A percentile compares a stretch with the other conserved stretches of the same genome.
Evolutionary conservation across 2,888 invertebrate species (phyloP).

Genomic region (Actias luna): DNA sequence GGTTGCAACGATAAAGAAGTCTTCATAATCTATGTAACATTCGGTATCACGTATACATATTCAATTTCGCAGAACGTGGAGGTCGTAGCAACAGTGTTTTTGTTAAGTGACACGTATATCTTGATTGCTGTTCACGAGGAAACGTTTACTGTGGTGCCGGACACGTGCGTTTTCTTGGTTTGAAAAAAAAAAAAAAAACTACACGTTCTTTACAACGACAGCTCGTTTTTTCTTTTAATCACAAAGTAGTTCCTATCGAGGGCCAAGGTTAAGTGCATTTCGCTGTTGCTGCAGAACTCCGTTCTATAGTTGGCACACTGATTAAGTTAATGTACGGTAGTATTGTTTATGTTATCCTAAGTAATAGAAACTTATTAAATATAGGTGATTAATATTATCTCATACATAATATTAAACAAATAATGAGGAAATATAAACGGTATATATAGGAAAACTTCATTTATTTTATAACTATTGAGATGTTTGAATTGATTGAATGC

Average conservation of each 20-base stretch:
- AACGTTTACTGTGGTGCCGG: conserved; percentile 1
- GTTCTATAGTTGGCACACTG: conserved; percentile 25
- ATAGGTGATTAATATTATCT: too few species aligned
- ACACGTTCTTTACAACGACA: conserved; percentile 21
- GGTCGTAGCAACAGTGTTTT: conserved; percentile 44
- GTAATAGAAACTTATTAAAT: not conserved
- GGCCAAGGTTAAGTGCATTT: conserved; percentile 44
- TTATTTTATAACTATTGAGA: too few species aligned
- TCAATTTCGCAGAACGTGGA: conserved; percentile 52
- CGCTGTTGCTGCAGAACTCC: conserved; percentile 33
- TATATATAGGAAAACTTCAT: too few species aligned
- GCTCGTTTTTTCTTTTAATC: conserved; percentile 41
- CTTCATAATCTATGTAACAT: conserved; percentile 4
- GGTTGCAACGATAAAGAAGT: conserved; percentile 7
- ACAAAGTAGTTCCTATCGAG: conserved; percentile 34
- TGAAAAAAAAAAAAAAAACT: conserved; percentile 17
- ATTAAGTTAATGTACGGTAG: conserved; percentile 14
- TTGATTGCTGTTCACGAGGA: conserved; percentile 48
- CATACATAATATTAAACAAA: too few species aligned
- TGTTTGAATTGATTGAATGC: too few species aligned
- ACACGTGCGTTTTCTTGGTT: not conserved
- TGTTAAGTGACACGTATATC: conserved; percentile 46
- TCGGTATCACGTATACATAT: conserved; percentile 45
- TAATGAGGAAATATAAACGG: too few species aligned
- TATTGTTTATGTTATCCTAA: not conserved